Evolutionary conservation across 2,888 invertebrate genomes (phyloP), one percentile per base, ranked within the genome.

Genomic region (Lissonota sp.): DNA sequence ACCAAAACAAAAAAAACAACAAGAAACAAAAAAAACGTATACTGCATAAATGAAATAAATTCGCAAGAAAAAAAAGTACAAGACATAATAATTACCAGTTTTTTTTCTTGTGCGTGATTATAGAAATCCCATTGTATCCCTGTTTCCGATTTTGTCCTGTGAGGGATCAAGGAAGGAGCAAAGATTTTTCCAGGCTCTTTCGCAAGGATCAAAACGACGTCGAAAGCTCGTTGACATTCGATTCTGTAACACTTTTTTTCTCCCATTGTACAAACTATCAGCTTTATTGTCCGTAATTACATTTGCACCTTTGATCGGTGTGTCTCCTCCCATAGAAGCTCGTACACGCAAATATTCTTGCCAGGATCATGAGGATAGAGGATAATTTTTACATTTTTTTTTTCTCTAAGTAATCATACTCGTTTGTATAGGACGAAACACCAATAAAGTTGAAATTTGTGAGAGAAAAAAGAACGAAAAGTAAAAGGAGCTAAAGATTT

Each of bases 41-140:
- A 66, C 10, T 39, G 51, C 64, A 70, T 51, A 58, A 26, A 64
- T 14, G 74, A 86, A 87, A 85, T 86, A 84, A 87, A 88, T 85
- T 87, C 84, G 83, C 87, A 87, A 80, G 75, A 84, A 85, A 86
- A 85, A 83, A 84, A 84, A 53, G 70, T 62, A 75, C 69, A 69
- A 69, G 42, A 75, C 12, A 53, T 26, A 72, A 75, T 58, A 37
- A 44, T 6, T 53, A 14, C 6, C 14, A 53, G 6, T 1, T 44
- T 6, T 26, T 16, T 40, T 46, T 49, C 10, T 14, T 44, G 7
- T 46, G 14, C 49, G 46, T 16, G 39, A 60, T 37, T 4, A 26
- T 26, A 51, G 46, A 49, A 60, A 46, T 67, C 53, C 40, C 16
- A 44, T 44, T 46, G 49, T 5, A 40, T 51, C 7, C 42, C 42